These are phyloP conservation scores for Eunapius fragilis DNA, from an alignment of 37 sponge, comb jelly and placozoan genomes.

Conservation along the genomic window DNA sequence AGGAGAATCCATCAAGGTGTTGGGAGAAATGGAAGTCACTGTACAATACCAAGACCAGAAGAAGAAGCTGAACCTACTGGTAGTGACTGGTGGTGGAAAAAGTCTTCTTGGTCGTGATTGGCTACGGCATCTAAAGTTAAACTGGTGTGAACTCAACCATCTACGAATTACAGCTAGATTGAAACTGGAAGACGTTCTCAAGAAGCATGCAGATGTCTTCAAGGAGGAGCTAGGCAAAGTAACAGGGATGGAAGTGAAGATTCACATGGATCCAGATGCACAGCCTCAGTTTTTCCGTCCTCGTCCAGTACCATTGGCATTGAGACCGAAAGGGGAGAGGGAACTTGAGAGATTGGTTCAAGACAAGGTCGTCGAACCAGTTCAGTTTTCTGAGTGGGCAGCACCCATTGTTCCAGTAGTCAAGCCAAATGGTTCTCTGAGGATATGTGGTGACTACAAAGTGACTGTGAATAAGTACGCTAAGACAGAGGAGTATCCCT, in stretches of 20 bases:
- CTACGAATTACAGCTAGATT: not conserved
- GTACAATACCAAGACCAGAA: conserved; percentile 15
- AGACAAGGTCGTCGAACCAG: conserved; percentile 36
- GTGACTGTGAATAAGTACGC: conserved; percentile 33
- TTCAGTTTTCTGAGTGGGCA: conserved; percentile 50
- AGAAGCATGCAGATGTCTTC: conserved; percentile 41
- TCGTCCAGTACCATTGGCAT: conserved; percentile 52
- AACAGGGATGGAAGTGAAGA: conserved; percentile 10
- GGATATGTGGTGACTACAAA: conserved; percentile 65
- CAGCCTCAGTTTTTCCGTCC: conserved; percentile 45
- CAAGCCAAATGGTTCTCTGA: conserved; percentile 33
- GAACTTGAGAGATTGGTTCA: conserved; percentile 32
- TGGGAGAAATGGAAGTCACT: conserved; percentile 16
- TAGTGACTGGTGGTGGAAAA: conserved; percentile 3
- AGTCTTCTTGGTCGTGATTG: conserved; percentile 5
- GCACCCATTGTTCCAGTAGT: conserved; percentile 57
- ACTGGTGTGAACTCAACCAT: conserved; percentile 2
- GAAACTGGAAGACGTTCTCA: conserved; percentile 9
- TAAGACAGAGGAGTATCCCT: conserved; percentile 26
- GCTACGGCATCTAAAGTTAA: not conserved
- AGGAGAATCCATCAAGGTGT: conserved; percentile 34
- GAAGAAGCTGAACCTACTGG: conserved; percentile 18
- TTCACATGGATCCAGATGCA: conserved; percentile 35
- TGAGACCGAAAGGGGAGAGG: conserved; percentile 42
- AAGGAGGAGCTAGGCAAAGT: conserved; percentile 32